Percentiles rank a stretch among this genome's conserved stretches.
phyloP scores from a whole-genome alignment of 2,888 invertebrate species.

The Eutolmus rufibarbis region DNA sequence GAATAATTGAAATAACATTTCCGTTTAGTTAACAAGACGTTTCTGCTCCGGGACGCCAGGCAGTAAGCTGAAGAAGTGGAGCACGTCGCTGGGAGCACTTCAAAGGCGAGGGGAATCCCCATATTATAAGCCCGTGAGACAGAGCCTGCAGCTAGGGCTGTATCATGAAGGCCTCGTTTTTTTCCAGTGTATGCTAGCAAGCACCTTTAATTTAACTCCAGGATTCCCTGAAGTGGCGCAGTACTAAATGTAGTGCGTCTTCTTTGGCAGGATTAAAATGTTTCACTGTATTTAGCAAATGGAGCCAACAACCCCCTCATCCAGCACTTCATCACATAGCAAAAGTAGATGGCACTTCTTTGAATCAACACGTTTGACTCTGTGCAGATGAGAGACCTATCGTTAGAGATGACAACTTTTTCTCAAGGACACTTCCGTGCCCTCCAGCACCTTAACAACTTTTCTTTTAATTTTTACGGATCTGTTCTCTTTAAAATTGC shows the following conservation, averaged over 20 bases:
- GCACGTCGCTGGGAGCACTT: neutral
- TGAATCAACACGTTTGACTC: constrained; percentile 42
- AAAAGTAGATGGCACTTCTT: constrained; percentile 34
- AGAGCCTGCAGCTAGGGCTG: neutral
- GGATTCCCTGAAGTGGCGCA: neutral
- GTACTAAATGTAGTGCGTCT: neutral
- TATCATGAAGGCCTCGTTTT: neutral
- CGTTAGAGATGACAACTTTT: constrained; percentile 42
- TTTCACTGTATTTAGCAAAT: constrained; percentile 2
- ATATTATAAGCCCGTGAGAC: neutral
- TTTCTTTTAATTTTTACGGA: constrained; percentile 1
- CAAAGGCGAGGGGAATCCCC: neutral
- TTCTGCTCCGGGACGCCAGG: neutral
- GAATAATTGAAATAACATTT: constrained; percentile 25
- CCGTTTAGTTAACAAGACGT: constrained; percentile 9
- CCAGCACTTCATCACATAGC: constrained; percentile 35
- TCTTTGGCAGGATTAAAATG: constrained; percentile 8
- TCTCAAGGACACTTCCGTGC: constrained; percentile 34
- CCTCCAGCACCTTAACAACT: neutral
- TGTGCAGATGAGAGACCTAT: constrained; percentile 33
- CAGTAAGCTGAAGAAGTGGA: neutral
- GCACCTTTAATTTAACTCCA: neutral
- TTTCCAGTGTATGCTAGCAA: neutral
- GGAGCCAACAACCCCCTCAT: constrained; percentile 20
- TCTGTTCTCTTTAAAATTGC: neutral